Percentiles rank a stretch among this genome's conserved stretches.
phyloP scores from a whole-genome alignment of 2,113 vertebrate species.

The Edolisoma coerulescens region DNA sequence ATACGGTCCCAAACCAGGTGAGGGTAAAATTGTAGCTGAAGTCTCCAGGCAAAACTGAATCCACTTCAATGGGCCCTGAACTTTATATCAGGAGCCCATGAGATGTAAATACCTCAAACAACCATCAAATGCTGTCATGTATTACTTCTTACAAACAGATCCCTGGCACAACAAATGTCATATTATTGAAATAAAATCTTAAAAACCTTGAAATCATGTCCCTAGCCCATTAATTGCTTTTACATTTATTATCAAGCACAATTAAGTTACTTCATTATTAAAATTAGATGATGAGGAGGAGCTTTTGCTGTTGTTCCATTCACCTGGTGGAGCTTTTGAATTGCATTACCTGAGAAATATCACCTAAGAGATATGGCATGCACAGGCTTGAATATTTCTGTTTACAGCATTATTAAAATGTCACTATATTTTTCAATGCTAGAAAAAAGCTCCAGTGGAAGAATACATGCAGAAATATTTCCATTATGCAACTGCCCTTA shows the following conservation, averaged over 20 bases:
- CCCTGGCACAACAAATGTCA: background rate
- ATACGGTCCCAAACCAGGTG: background rate
- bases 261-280: background rate
- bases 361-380: background rate
- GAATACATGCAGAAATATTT: background rate
- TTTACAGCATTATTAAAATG: conserved; percentile 47
- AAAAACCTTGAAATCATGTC: background rate
- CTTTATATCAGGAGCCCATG: background rate
- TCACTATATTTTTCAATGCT: conserved; percentile 14
- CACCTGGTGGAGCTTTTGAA: background rate
- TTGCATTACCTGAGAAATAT: conserved; percentile 3
- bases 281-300: background rate
- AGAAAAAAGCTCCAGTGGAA: background rate
- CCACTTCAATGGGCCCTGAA: background rate
- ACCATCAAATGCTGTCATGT: background rate
- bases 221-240: background rate
- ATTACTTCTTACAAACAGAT: conserved; percentile 5
- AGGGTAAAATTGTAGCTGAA: background rate
- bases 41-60: background rate
- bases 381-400: background rate
- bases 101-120: background rate
- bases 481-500: background rate
- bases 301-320: background rate
- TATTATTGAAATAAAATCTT: background rate
- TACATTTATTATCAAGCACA: background rate